These are phyloP conservation scores for Drosophila parvula DNA, from an alignment of 1,140 invertebrate species.

Conservation along the genomic window DNA sequence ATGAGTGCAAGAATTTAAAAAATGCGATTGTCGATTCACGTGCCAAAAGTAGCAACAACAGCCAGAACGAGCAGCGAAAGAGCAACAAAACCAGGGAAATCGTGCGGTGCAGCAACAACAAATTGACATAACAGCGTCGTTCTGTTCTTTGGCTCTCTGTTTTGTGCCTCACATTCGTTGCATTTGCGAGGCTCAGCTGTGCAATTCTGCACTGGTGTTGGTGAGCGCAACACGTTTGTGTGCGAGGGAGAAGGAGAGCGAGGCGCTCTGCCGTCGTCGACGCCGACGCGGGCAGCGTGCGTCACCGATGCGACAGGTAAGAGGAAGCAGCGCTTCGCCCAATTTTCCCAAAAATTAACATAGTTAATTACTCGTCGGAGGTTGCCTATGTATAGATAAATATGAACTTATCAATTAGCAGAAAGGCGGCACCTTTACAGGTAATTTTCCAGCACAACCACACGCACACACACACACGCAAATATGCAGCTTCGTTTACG, in stretches of 20 bases:
- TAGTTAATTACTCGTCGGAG: constrained; percentile 58
- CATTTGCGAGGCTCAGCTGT: constrained; percentile 68
- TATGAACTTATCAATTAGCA: constrained; percentile 68
- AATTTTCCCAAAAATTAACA: constrained; percentile 58
- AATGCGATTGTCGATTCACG: constrained; percentile 63
- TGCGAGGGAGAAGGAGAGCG: constrained; percentile 45
- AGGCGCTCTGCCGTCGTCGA: constrained; percentile 20
- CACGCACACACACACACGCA: constrained; percentile 12
- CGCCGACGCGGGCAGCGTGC: constrained; percentile 28
- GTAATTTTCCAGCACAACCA: constrained; percentile 60
- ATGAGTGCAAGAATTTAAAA: constrained; percentile 54
- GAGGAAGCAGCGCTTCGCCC: constrained; percentile 38
- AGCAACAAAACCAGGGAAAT: constrained; percentile 10
- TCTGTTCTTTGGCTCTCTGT: constrained; percentile 44
- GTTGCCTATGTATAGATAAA: constrained; percentile 23
- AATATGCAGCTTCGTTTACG: constrained; percentile 39
- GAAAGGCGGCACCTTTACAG: constrained; percentile 63
- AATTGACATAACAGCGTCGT: constrained; percentile 49
- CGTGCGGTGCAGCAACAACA: not conserved
- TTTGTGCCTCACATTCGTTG: constrained; percentile 69
- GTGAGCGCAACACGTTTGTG: constrained; percentile 77
- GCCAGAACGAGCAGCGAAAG: constrained; percentile 2
- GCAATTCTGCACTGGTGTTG: constrained; percentile 42
- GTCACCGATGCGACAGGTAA: constrained; percentile 55
- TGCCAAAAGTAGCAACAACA: constrained; percentile 60